A percentile compares a stretch with the other conserved stretches of the same genome.
Conservation (phyloP, 2,113 vertebrate genomes). For the Hucho hucho region DNA sequence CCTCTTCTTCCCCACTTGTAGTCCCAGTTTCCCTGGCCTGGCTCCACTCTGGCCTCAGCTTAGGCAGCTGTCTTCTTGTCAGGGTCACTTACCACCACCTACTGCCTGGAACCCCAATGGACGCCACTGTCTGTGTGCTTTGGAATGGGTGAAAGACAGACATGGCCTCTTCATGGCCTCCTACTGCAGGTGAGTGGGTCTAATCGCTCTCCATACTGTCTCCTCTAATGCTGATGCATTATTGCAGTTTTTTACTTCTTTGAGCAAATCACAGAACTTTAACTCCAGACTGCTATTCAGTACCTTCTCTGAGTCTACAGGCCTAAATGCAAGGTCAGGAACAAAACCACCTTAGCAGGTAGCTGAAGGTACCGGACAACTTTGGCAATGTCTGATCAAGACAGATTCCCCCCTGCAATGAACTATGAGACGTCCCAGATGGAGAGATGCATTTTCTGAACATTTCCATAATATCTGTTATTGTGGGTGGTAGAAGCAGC, state of each 20-base stretch:
- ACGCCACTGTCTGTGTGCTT: slow-evolving; percentile 31
- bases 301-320: too few species aligned
- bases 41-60: slow-evolving; percentile 33
- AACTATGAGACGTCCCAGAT: slow-evolving; percentile 31
- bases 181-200: too few species aligned
- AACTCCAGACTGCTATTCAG: too few species aligned
- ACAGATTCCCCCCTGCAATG: background rate
- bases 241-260: too few species aligned
- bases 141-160: slow-evolving; percentile 25
- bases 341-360: too few species aligned
- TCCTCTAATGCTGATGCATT: too few species aligned
- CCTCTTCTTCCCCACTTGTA: too few species aligned
- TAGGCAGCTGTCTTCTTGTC: slow-evolving; percentile 43
- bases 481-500: slow-evolving; percentile 42
- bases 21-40: slow-evolving; percentile 3
- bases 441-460: slow-evolving; percentile 36
- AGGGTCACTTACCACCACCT: slow-evolving; percentile 40
- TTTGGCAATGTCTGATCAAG: background rate
- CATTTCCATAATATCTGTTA: slow-evolving; percentile 41
- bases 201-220: too few species aligned
- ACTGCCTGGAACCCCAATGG: slow-evolving; percentile 43
- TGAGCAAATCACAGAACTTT: too few species aligned
- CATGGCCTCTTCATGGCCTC: background rate
- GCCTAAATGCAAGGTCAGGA: too few species aligned
- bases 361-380: too few species aligned